Evolutionary conservation across 2,888 invertebrate species (phyloP), one percentile per base, ranked within the genome.

Genomic region (Leucoptera coffeella): DNA sequence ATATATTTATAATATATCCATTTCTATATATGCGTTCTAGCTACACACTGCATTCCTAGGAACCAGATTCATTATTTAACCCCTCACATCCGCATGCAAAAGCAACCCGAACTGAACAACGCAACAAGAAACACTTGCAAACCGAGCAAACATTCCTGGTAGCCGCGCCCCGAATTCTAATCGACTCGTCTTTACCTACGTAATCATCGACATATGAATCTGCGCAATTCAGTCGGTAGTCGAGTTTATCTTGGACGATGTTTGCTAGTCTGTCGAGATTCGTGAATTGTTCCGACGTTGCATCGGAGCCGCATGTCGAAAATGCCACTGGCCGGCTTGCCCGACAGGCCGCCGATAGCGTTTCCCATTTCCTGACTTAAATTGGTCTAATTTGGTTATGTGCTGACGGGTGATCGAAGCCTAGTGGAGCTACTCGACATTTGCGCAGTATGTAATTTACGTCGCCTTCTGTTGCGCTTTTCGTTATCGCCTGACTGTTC

Each of bases 361-460:
- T 55, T 65, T 58, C 62, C 69, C 65, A 69, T 67, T 67, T 67
- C 69, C 67, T 61, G 65, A 61, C 61, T 62, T 60, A 65, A 65
- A 67, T 69, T 67, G 64, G 59, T 61, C 61, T 65, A 69, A 69
- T 67, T 69, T 58, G 58, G 61, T 62, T 64, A 62, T 62, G 53
- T 49, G 47, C 55, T 60, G 64, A 58, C 59, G 56, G 52, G 44
- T 60, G 58, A 62, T 61, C 56, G 60, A 58, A 59, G 50, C 46
- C 46, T 49, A 44, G 49, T 47, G 47, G 49, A 47, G 41, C 45
- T 38, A 41, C 42, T 39, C 45, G 50, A 47, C 47, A 47, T 42
- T 47, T 38, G 38, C 41, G 36, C 36, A 43, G 42, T 42, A 38
- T 43, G 45, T 49, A 50, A 50, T 48, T 50, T 38, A 31, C 28